Evolutionary conservation across 37 sponge, comb jelly and placozoan genomes (phyloP).

Genomic region (Chondrosia reniformis): DNA sequence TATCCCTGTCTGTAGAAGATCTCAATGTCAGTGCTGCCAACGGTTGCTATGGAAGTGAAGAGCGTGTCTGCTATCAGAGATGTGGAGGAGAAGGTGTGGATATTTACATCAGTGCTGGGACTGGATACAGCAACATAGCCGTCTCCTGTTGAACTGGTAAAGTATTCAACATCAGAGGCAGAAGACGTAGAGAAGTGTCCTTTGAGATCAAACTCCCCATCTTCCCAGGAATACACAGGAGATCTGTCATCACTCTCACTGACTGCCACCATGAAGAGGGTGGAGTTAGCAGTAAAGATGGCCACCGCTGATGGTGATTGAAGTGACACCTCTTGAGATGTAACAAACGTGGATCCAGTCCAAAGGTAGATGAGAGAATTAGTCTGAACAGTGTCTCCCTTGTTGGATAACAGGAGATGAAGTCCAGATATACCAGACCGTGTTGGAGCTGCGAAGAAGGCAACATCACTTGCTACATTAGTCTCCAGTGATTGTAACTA

Average conservation of each 20-base stretch:
- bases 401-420: slow-evolving; percentile 47
- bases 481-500: slow-evolving; percentile 52
- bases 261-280: slow-evolving; percentile 29
- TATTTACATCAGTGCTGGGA: neutral
- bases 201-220: slow-evolving; percentile 21
- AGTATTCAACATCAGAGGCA: slow-evolving; percentile 25
- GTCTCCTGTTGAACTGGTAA: neutral
- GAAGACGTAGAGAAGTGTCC: slow-evolving; percentile 10
- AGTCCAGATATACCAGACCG: neutral
- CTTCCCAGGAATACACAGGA: slow-evolving; percentile 32
- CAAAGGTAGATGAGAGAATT: slow-evolving; percentile 40
- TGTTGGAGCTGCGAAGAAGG: slow-evolving; percentile 16
- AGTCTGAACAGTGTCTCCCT: slow-evolving; percentile 35
- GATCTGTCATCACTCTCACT: slow-evolving; percentile 48
- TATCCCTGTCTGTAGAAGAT: too few species aligned
- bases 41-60: neutral
- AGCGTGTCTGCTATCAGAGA: neutral
- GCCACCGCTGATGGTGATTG: slow-evolving; percentile 24
- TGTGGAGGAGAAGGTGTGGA: neutral
- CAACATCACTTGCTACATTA: slow-evolving; percentile 49
- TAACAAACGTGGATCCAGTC: slow-evolving; percentile 32
- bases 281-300: neutral
- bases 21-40: neutral
- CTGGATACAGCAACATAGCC: neutral
- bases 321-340: neutral